Base-by-base conservation (phyloP, 23 tunicate species). In the Trididemnum clinides region DNA sequence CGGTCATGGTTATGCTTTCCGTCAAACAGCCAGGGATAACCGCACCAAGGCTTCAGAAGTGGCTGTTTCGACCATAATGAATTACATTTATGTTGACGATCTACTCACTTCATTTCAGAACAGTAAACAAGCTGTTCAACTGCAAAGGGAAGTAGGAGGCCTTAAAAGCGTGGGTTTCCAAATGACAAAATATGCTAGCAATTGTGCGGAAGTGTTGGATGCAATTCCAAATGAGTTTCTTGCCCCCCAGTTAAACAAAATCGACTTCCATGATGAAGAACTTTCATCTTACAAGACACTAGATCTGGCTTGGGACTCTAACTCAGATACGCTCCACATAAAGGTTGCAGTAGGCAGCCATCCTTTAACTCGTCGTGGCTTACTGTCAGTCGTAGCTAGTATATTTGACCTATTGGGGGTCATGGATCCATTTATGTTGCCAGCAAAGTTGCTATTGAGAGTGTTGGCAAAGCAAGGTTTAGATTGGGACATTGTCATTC, bases 1-100 rank as follows among this genome's bases (percentile, higher is more conserved):
- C 7, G 12, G 7, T 30, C 37, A 35, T 6, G 76, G 38, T 5
- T 69, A 30, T 32, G 38, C 76, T 29, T n/a, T 69, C 6, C 76
- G 39, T 18, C 18, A 31, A 31, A 69, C 76, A 6, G 76, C 76
- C 4, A 10, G 7, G 38, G 38, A 69, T 7, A 69, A 69, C 5
- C 38, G 10, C 18, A 4, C 76, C 21, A 31, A 5, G 12, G 36
- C 37, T 6, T 5, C 10, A 6, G 36, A 15, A n/a, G n/a, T n/a
- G 21, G 39, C 76, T 28, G 38, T 69, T 33, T 10, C 28, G 18
- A 31, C 10, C 28, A 38, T 32, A 30, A 6, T 30, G 35, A 7
- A 38, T 28, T 28, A 69, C 32, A 69, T 69, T 10, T 69, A 69
- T 69, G 76, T 69, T 29, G 76, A 69, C 38, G 76, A 33, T 32